phyloP scores from a whole-genome alignment of 2,113 vertebrate species.

The Furnarius figulus region DNA sequence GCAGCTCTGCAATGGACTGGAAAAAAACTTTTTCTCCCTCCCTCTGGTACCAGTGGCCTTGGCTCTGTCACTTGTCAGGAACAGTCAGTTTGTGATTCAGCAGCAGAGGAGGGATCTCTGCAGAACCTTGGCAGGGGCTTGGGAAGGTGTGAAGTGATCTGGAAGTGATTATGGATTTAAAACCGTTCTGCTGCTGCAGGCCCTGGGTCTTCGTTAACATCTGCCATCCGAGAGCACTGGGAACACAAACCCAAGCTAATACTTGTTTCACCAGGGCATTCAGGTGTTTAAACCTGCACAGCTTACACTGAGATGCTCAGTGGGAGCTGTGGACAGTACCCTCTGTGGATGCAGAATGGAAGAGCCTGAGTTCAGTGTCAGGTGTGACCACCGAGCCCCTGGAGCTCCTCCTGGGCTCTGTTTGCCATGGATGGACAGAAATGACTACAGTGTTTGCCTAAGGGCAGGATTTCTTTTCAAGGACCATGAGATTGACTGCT shows the following conservation, averaged over 20 bases:
- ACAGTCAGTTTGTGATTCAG: not conserved
- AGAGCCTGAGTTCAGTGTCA: not conserved
- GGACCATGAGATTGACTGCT: fast-evolving
- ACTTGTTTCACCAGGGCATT: not conserved
- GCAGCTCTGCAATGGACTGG: not conserved
- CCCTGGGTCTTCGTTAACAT: not conserved
- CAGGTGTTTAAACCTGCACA: fast-evolving
- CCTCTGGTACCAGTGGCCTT: fast-evolving
- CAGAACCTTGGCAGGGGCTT: not conserved
- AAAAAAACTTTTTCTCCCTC: not conserved
- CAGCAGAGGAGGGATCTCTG: not conserved
- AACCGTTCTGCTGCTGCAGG: not conserved
- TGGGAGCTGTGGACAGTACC: fast-evolving
- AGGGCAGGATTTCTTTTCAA: not conserved
- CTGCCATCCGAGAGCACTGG: fast-evolving
- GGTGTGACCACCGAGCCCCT: not conserved
- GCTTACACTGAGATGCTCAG: fast-evolving
- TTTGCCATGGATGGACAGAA: not conserved
- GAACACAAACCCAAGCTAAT: not conserved
- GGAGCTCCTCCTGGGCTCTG: not conserved
- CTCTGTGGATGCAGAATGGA: not conserved
- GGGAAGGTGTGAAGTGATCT: not conserved
- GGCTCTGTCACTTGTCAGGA: not conserved
- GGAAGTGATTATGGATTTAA: not conserved
- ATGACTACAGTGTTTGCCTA: fast-evolving